Evolutionary conservation across 2,888 invertebrate genomes (phyloP).

Genomic region (Uropetala carovei): DNA sequence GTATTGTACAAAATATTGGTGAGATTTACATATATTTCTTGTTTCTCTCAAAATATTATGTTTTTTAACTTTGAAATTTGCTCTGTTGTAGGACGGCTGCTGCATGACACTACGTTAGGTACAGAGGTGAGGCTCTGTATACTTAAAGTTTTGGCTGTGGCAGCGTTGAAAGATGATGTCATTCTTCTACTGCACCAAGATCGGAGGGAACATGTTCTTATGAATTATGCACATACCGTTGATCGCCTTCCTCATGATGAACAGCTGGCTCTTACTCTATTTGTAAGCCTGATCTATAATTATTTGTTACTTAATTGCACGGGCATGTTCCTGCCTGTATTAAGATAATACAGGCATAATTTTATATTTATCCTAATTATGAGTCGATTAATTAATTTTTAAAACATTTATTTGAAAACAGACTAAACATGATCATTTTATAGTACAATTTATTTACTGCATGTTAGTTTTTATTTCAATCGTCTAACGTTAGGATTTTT

Average conservation of each 20-base stretch:
- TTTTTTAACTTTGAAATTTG: background rate
- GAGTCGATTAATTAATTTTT: background rate
- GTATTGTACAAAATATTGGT: background rate
- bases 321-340: background rate
- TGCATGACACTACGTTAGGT: constrained; percentile 80
- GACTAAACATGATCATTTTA: no score
- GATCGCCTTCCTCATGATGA: constrained; percentile 85
- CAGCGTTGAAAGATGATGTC: constrained; percentile 92
- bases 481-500: no score
- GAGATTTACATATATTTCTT: background rate
- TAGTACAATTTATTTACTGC: no score
- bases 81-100: constrained; percentile 77
- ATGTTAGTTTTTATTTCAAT: no score
- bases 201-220: constrained; percentile 90
- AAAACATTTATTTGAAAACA: no score
- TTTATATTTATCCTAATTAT: background rate
- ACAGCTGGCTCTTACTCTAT: constrained; percentile 87
- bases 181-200: constrained; percentile 94
- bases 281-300: constrained; percentile 79
- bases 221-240: constrained; percentile 90
- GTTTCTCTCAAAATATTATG: background rate
- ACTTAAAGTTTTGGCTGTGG: constrained; percentile 85
- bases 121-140: constrained; percentile 81
- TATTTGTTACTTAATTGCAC: background rate
- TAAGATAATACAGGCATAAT: background rate